Conservation (phyloP, 2,797 vertebrate genomes). For the Schizopygopsis pylzovi region DNA sequence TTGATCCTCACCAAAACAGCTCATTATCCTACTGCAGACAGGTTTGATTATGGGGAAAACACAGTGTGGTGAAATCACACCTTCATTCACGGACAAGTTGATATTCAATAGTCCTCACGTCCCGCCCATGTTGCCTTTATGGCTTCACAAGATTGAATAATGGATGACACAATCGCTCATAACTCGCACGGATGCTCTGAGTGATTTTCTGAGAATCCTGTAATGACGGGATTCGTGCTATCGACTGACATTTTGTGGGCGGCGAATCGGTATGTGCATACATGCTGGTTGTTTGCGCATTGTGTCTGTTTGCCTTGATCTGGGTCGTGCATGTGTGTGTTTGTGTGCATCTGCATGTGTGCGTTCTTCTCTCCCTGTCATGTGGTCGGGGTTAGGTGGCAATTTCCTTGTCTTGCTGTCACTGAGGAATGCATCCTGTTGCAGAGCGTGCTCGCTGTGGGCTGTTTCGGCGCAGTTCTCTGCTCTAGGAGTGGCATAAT, state of each 20-base stretch:
- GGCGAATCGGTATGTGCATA: constrained; percentile 23
- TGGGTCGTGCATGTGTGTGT: constrained; percentile 40
- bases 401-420: constrained; percentile 59
- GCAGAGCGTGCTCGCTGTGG: constrained; percentile 35
- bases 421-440: constrained; percentile 57
- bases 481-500: constrained; percentile 54
- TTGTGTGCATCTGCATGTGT: constrained; percentile 34
- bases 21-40: constrained; percentile 43
- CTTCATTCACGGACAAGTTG: constrained; percentile 50
- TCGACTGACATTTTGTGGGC: constrained; percentile 42
- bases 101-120: constrained; percentile 36
- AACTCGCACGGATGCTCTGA: constrained; percentile 15
- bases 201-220: constrained; percentile 22
- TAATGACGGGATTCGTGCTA: constrained; percentile 28
- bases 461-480: constrained; percentile 53
- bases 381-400: constrained; percentile 56
- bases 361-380: constrained; percentile 37
- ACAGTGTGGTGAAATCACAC: constrained; percentile 51
- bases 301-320: constrained; percentile 24
- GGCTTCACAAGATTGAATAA: constrained; percentile 31
- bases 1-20: constrained; percentile 31
- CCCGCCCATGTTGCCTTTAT: constrained; percentile 25
- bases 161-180: constrained; percentile 14
- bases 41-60: constrained; percentile 46
- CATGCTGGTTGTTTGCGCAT: constrained; percentile 18